phyloP scores from a whole-genome alignment of 2,797 vertebrate species.

The Mormyrops boulengeri region DNA sequence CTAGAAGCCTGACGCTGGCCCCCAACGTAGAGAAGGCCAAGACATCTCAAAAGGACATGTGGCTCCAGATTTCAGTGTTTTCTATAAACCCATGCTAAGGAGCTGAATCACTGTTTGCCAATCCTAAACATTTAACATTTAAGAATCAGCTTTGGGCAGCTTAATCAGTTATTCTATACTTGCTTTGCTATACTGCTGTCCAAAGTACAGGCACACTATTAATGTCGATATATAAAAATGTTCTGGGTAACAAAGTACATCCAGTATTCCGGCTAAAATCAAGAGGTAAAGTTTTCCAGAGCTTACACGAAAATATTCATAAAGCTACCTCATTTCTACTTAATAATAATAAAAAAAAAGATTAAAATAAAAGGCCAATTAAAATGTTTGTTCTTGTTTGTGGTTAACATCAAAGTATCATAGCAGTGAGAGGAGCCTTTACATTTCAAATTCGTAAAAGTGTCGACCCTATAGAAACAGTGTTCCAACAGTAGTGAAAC shows the following conservation, averaged over 20 bases:
- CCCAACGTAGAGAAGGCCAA: neutral
- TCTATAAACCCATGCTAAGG: neutral
- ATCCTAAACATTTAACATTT: neutral
- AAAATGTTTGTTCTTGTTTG: neutral
- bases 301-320: neutral
- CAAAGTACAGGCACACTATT: neutral
- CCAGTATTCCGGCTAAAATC: neutral
- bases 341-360: neutral
- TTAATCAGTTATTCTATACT: neutral
- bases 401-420: neutral
- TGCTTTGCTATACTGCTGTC: neutral
- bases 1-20: neutral
- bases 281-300: neutral
- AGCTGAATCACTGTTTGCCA: neutral
- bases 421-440: neutral
- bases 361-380: neutral
- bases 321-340: neutral
- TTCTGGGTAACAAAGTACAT: neutral
- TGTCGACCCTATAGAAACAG: constrained; percentile 28
- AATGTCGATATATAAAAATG: neutral
- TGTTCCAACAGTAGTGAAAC: constrained; percentile 24
- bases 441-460: constrained; percentile 26
- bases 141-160: neutral
- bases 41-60: neutral
- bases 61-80: neutral